Conservation (phyloP, 2,888 invertebrate genomes). For the Shargacucullia verbasci region DNA sequence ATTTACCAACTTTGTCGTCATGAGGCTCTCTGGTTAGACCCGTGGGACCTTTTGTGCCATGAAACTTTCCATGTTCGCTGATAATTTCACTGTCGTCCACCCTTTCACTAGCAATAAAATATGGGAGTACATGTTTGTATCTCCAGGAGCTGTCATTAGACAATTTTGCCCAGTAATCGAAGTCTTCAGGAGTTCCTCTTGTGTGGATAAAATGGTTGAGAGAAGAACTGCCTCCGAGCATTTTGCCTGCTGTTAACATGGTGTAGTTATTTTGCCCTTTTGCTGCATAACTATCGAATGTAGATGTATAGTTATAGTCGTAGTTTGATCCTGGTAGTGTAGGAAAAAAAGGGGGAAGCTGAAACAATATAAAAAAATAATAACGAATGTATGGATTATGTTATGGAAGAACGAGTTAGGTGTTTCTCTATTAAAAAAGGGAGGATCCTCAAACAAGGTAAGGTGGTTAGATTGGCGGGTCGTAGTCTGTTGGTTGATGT, state of each 20-base stretch:
- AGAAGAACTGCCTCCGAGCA: conserved; percentile 36
- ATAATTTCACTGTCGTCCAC: conserved; percentile 19
- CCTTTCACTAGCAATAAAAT: conserved; percentile 36
- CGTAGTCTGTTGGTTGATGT: too few relatives aligned
- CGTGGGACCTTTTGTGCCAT: conserved; percentile 41
- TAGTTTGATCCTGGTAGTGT: conserved; percentile 4
- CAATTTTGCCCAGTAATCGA: conserved; percentile 29
- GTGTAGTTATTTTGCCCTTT: conserved; percentile 21
- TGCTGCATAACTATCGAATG: conserved; percentile 19
- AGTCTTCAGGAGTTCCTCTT: conserved; percentile 20
- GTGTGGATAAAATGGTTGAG: conserved; percentile 28
- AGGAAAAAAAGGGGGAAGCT: conserved; percentile 12
- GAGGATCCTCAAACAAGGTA: too few relatives aligned
- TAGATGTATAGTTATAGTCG: conserved; percentile 32
- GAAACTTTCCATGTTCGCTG: conserved; percentile 16
- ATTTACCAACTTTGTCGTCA: conserved; percentile 7
- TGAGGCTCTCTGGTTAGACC: conserved; percentile 26
- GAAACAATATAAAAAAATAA: too few relatives aligned
- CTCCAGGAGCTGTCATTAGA: conserved; percentile 30
- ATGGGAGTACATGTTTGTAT: conserved; percentile 29
- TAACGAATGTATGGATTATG: too few relatives aligned
- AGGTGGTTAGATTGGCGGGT: too few relatives aligned
- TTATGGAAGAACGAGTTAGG: too few relatives aligned
- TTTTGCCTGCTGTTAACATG: conserved; percentile 36
- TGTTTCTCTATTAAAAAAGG: too few relatives aligned